Evolutionary conservation across 1,140 invertebrate species (phyloP), one percentile per base, ranked within the genome.

Genomic region (Nasonia longicornis): DNA sequence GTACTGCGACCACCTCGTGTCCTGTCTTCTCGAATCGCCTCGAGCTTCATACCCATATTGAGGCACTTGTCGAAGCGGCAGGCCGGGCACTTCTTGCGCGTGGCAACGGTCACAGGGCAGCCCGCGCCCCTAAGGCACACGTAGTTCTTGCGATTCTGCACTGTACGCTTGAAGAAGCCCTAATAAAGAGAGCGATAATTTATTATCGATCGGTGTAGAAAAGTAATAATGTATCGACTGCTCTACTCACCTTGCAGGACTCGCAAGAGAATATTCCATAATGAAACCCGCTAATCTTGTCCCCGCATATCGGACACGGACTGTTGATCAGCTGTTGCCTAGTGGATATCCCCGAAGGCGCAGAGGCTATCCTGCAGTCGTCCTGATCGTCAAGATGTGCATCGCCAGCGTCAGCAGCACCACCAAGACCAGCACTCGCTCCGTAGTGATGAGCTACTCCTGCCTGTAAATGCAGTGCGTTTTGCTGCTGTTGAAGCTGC

Each of bases 231-330:
- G 3, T 20, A 22, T 11, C 26, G 31, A 16, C 1, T 26, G n/a
- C 52, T 2, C 4, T 8, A 63, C 77, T 45, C 22, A 82, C 81
- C 38, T 99, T 99, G 89, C 96, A 99, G 14, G 96, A 98, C 88
- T 99, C 98, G 91, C 98, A 99, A 14, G 97, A 98, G 90, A 98
- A 98, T 85, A 99, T 98, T 14, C 97, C 97, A 87, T 98, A 98
- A 89, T 98, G 97, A 89, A 98, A 98, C 14, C 97, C 97, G 83
- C 96, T 97, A 84, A 98, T 98, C 89, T 97, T 97, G 89, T 98
- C 97, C 0, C 97, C 97, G 87, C 97, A 98, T 77, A 98, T 97
- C 11, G 97, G 97, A 90, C 97, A 98, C 0, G 97, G 97, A 85
- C 96, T 97, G 87, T 91, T 93, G 77, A 92, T 92, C 8, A 96